These are phyloP conservation scores for Leptobrachium ailaonicum DNA, from an alignment of 2,113 vertebrate genomes.

Conservation along the genomic window DNA sequence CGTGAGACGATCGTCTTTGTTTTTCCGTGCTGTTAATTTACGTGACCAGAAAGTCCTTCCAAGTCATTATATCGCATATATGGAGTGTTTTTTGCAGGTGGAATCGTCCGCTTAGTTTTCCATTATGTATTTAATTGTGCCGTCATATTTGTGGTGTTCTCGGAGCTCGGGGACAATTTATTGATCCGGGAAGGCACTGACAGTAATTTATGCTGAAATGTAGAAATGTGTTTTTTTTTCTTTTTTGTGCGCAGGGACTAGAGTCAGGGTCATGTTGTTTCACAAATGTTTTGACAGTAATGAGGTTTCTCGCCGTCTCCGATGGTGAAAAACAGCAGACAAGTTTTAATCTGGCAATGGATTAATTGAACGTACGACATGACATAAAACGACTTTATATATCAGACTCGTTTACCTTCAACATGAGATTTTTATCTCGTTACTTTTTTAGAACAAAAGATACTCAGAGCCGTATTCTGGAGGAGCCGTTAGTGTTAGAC, in stretches of 20 bases:
- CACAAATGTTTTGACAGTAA: slow-evolving; percentile 38
- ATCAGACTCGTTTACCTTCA: neutral
- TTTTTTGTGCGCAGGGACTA: neutral
- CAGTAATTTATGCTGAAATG: slow-evolving; percentile 37
- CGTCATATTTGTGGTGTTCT: neutral
- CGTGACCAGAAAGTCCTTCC: too few species aligned
- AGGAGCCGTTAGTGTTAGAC: too few species aligned
- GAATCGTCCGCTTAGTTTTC: neutral
- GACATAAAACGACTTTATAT: neutral
- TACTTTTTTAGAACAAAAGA: too few species aligned
- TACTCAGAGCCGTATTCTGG: too few species aligned
- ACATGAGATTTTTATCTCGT: too few species aligned
- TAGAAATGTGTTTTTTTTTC: slow-evolving; percentile 2
- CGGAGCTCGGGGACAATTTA: slow-evolving; percentile 16
- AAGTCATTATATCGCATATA: too few species aligned
- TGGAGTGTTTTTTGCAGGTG: too few species aligned
- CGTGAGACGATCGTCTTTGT: too few species aligned
- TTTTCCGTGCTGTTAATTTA: too few species aligned
- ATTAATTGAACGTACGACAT: slow-evolving; percentile 12
- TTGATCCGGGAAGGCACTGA: slow-evolving; percentile 1
- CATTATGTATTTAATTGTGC: slow-evolving; percentile 8
- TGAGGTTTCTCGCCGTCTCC: slow-evolving; percentile 27
- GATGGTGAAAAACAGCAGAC: slow-evolving; percentile 10
- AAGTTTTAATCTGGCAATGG: slow-evolving; percentile 18
- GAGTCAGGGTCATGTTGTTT: slow-evolving; percentile 9